Base-by-base conservation (phyloP, 2,113 vertebrate genomes). In the Malurus alboscapulatus region DNA sequence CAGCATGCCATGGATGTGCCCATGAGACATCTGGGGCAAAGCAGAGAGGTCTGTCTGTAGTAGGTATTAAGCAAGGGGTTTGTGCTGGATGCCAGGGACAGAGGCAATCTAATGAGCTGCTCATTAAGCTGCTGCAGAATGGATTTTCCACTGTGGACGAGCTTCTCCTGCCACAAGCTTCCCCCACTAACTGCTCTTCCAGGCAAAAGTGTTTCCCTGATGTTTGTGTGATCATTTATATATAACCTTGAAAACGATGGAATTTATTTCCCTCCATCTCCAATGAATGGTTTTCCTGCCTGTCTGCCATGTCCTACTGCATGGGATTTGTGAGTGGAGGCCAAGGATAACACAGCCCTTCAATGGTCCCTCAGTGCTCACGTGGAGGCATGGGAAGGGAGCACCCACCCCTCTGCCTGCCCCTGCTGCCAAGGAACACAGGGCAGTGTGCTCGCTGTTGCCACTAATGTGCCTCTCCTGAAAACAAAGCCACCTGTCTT, bases 331-430 rank as follows among this genome's bases (percentile, higher is more conserved):
- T 50, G 88, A 84, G 81, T 14, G n/a, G 80, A 54, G 55, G 96
- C 96, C 96, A 97, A 97, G 92, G 92, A 95, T 61, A 96, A 93
- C 95, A 96, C n/a, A 32, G 48, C 79, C 78, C 87, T 42, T 96
- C 83, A 96, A 81, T 92, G 87, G 79, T 79, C 87, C 84, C 91
- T 97, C n/a, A 95, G 94, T 92, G 88, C 84, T 89, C 17, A 0
- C 7, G 30, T 6, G 5, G 65, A 91, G 90, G 90, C 81, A 32
- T 4, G 2, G 68, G 69, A n/a, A 83, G 83, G 91, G 84, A 92
- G 84, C 91, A 36, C 26, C 72, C 61, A 36, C 26, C 72, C 61
- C 40, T 27, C 45, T 45, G 73, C 74, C 48, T 58, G 84, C 57
- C 62, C n/a, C 58, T 27, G 62, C 61, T 42, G 48, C 11, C 36